These are phyloP conservation scores for Trichechus manatus DNA, from an alignment of 2,113 vertebrate genomes.

Conservation along the genomic window DNA sequence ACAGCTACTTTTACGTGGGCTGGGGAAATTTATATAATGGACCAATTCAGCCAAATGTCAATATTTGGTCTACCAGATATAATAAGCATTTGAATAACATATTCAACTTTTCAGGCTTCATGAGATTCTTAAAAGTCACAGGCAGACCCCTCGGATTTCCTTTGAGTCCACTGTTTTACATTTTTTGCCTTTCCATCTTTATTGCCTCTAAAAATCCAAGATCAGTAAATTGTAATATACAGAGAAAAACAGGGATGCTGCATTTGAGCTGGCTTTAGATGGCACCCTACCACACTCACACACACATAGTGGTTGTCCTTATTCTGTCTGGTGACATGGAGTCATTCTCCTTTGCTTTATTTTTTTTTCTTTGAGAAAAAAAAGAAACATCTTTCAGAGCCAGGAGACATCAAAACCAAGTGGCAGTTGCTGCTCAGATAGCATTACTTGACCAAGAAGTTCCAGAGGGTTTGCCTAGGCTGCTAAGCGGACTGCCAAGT, in stretches of 20 bases:
- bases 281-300: rapidly evolving
- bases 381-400: not conserved
- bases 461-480: not conserved
- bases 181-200: constrained; percentile 39
- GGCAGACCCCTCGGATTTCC: not conserved
- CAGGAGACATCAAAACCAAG: not conserved
- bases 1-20: not conserved
- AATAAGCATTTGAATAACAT: constrained; percentile 3
- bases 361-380: not conserved
- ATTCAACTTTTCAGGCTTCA: not conserved
- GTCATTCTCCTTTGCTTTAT: not conserved
- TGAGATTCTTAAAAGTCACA: constrained; percentile 38
- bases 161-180: not conserved
- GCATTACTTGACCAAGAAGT: not conserved
- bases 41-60: not conserved
- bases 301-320: not conserved
- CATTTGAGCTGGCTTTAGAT: not conserved
- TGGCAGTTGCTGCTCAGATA: not conserved
- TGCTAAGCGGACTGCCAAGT: not conserved
- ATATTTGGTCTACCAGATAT: not conserved
- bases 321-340: not conserved
- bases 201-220: constrained; percentile 22
- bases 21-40: not conserved
- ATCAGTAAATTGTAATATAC: constrained; percentile 34
- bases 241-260: not conserved